phyloP scores from a whole-genome alignment of 2,888 invertebrate genomes.

The Elmis aenea region DNA sequence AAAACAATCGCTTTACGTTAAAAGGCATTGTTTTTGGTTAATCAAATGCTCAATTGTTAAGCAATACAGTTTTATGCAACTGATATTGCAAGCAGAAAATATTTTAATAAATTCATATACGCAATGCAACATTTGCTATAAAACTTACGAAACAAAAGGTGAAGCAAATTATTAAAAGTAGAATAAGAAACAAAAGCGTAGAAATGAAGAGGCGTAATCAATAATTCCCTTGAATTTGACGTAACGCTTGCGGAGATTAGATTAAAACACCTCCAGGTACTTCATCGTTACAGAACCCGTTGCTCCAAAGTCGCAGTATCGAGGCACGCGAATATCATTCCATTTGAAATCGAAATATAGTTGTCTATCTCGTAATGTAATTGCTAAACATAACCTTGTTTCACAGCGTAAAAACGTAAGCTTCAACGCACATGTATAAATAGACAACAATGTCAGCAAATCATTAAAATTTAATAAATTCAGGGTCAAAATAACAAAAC shows the following conservation, averaged over 20 bases:
- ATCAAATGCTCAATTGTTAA: too few relatives aligned
- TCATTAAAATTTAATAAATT: slow-evolving; percentile 15
- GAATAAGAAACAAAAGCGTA: too few relatives aligned
- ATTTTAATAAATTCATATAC: too few relatives aligned
- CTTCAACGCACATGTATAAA: slow-evolving; percentile 11
- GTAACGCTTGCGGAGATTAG: slow-evolving; percentile 37
- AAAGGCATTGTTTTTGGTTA: too few relatives aligned
- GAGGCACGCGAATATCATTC: slow-evolving; percentile 21
- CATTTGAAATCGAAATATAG: too few relatives aligned
- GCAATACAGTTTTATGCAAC: too few relatives aligned
- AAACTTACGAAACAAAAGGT: too few relatives aligned
- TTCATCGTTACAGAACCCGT: slow-evolving; percentile 6
- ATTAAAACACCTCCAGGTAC: slow-evolving; percentile 32
- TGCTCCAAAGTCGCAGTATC: slow-evolving; percentile 19
- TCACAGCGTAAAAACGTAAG: slow-evolving; percentile 13
- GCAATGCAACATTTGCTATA: too few relatives aligned
- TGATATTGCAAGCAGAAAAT: too few relatives aligned
- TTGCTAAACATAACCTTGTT: slow-evolving; percentile 19
- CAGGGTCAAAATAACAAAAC: too few relatives aligned
- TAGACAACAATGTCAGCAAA: slow-evolving; percentile 15
- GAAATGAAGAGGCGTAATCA: slow-evolving; percentile 28
- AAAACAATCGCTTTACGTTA: too few relatives aligned
- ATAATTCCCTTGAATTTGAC: slow-evolving; percentile 36
- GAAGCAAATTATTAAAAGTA: too few relatives aligned
- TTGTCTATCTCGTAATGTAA: slow-evolving; percentile 9